Evolutionary conservation across 2,888 invertebrate species (phyloP), one percentile per base, ranked within the genome.

Genomic region (Pseudanteris insignis): DNA sequence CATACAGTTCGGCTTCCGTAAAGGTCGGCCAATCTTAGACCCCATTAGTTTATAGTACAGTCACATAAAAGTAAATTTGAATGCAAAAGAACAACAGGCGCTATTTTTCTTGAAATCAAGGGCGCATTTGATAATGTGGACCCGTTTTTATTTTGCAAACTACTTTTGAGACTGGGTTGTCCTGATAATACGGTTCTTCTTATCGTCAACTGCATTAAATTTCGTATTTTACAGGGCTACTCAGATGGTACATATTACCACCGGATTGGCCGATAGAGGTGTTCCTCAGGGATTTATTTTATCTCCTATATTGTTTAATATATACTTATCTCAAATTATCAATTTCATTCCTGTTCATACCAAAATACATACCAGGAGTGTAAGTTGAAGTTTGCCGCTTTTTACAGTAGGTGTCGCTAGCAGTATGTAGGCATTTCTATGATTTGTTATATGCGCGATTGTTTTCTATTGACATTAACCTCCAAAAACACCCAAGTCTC

Each of bases 1-100:
- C 0, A 10, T 0, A 1, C 51, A 57, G 28, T 62, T 29, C 18
- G 51, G 57, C 2, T 62, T 62, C 34, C 4, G 41, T 0, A 62
- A 62, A 18, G 2, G 4, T 10, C 18, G 9, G 12, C 28, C 36
- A 1, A 10, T 21, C 18, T 10, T 9, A n/a, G 14, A 30, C 9
- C 11, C 30, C 3, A 11, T 30, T 11, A 2, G 4, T 12, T 11
- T 9, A 10, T 8, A 11, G 7, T 3, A 11, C 12, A 11, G 11
- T 8, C n/a, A 26, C 8, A 26, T n/a, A 8, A 26, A 26, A 26
- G 3, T 26, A n/a, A 26, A 26, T n/a, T n/a, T n/a, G 3, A 2
- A 6, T 2, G 2, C 6, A n/a, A 8, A 2, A 11, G 5, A 12
- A 3, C 4, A 3, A 12, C 12, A 5, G 30, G 30, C 11, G 30